phyloP scores from a whole-genome alignment of 2,888 invertebrate species.

The Subacronicta megacephala region DNA sequence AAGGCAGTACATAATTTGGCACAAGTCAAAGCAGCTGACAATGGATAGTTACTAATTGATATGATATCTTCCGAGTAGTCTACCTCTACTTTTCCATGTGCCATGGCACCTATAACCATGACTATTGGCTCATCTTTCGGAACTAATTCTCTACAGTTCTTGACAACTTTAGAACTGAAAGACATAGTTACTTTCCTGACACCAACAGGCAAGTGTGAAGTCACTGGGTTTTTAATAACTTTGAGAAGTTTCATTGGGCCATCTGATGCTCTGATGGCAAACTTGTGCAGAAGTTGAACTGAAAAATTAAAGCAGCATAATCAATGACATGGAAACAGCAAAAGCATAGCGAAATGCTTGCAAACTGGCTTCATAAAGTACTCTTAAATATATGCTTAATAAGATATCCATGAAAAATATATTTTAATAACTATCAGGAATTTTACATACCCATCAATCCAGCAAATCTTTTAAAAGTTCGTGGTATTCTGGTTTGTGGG shows the following conservation, averaged over 20 bases:
- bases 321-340: no score
- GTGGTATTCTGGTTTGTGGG: constrained; percentile 98
- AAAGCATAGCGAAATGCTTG: no score
- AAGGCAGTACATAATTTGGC: constrained; percentile 98
- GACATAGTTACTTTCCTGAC: constrained; percentile 97
- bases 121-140: constrained; percentile 95
- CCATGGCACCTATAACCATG: constrained; percentile 98
- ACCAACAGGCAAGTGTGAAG: constrained; percentile 98
- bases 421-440: no score
- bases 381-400: no score
- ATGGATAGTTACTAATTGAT: constrained; percentile 98
- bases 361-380: no score
- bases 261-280: constrained; percentile 97
- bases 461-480: constrained; percentile 99
- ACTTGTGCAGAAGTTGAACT: constrained; percentile 99
- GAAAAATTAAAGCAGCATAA: constrained; percentile 65
- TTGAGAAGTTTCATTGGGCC: constrained; percentile 96
- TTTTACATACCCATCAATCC: constrained; percentile 95
- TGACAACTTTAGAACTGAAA: constrained; percentile 93
- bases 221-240: constrained; percentile 99
- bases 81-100: constrained; percentile 96
- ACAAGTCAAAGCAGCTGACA: constrained; percentile 98
- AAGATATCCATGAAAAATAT: no score
- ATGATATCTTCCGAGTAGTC: constrained; percentile 97
- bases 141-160: constrained; percentile 93